Evolutionary conservation across 1,140 invertebrate species (phyloP), one percentile per base, ranked within the genome.

Genomic region (Oppia nitens): DNA sequence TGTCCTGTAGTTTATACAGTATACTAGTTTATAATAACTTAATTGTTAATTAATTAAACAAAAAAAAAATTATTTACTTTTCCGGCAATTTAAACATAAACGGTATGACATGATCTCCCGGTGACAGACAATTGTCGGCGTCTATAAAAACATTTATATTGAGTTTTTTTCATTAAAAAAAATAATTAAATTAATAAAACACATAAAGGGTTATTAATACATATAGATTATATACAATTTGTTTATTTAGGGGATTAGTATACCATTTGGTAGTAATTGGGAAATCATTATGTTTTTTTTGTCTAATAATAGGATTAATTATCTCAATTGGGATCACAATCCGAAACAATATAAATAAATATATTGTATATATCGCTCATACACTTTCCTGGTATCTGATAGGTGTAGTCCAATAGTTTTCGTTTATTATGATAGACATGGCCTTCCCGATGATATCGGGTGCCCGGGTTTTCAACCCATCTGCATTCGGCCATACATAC

Each of bases 401-500:
- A 57, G 26, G 50, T 48, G 17, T 9, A 20, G 24, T 57, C 56
- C 3, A 57, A 23, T 20, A 57, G 25, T 40, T 57, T 57, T 27
- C 32, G 32, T 40, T 56, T 56, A 28, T 56, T 32, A 49, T 56
- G 14, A 29, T 56, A 56, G 28, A 56, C 55, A 28, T 32, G 32
- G 6, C 55, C 55, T 17, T 56, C 32, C 32, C 27, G 9, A 28
- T 56, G 32, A 28, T 56, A 56, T 21, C 26, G 55, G 6, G 55
- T 56, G 28, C 55, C 55, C 21, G 55, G 55, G 21, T 56, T 32
- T 49, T 56, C 55, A n/a, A 56, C 25, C 55, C 55, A 56, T 25
- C 47, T 56, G 6, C 51, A 27, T 40, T 57, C 48, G 4, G 56
- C 47, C 56, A 57, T 57, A 52, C 56, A 57, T 12, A 57, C 56